A percentile compares a stretch with the other conserved stretches of the same genome.
These are phyloP conservation scores for Nanorana parkeri DNA, from an alignment of 2,113 vertebrate species.

Conservation along the genomic window DNA sequence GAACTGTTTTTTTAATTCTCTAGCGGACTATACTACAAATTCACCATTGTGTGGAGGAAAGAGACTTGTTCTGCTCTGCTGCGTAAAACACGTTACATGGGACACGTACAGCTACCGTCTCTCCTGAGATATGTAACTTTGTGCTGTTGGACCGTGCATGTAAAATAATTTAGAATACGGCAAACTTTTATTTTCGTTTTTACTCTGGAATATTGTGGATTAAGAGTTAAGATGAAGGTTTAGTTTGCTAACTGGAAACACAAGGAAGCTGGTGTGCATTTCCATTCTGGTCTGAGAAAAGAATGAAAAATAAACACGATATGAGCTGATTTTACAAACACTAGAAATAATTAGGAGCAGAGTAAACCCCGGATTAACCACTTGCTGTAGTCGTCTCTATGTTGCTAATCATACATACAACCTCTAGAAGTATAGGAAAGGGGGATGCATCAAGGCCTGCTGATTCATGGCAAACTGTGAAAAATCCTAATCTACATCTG, in stretches of 20 bases:
- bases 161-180: conserved; percentile 3
- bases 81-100: not conserved
- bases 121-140: conserved; percentile 39
- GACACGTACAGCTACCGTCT: conserved; percentile 27
- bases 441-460: too few species aligned
- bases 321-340: not conserved
- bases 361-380: conserved; percentile 6
- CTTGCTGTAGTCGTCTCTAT: not conserved
- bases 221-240: conserved; percentile 30
- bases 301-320: conserved; percentile 51
- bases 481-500: too few species aligned
- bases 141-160: not conserved
- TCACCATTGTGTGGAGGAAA: conserved; percentile 36
- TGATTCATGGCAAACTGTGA: too few species aligned
- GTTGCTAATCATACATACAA: too few species aligned
- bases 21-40: conserved; percentile 12
- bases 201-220: not conserved
- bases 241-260: conserved; percentile 37
- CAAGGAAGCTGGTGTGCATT: conserved; percentile 3
- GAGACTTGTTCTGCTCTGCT: conserved; percentile 25
- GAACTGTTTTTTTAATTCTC: not conserved
- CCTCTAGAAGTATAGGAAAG: too few species aligned
- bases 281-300: conserved; percentile 24
- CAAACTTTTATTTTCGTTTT: conserved; percentile 24
- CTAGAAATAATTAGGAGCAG: conserved; percentile 34